Evolutionary conservation across 2,888 invertebrate species (phyloP).

Genomic region (Epirrhoe tristata): DNA sequence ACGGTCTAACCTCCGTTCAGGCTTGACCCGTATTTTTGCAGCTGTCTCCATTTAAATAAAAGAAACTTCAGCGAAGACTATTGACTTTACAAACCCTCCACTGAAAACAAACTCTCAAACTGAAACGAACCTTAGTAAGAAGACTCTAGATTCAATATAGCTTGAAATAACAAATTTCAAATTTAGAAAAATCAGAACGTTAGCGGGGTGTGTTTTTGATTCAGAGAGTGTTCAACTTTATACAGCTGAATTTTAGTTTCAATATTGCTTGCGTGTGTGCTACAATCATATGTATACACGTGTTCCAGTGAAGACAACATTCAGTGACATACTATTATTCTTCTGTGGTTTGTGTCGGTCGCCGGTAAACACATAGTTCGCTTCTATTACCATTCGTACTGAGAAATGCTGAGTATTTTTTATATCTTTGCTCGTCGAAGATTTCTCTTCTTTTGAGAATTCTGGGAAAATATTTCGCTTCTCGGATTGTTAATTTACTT

Average conservation of each 20-base stretch:
- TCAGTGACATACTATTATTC: slow-evolving; percentile 6
- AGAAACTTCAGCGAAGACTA: slow-evolving; percentile 43
- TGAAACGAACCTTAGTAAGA: slow-evolving; percentile 5
- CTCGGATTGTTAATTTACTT: slow-evolving; percentile 2
- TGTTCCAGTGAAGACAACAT: slow-evolving; percentile 1
- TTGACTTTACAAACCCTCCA: slow-evolving; percentile 42
- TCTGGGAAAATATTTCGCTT: slow-evolving; percentile 12
- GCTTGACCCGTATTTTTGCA: slow-evolving; percentile 48
- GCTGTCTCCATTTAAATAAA: slow-evolving; percentile 56
- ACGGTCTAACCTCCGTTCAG: slow-evolving; percentile 31
- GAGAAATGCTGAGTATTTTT: slow-evolving; percentile 24
- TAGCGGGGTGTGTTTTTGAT: neutral
- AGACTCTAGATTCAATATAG: neutral
- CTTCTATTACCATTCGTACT: slow-evolving; percentile 41
- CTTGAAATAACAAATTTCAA: neutral
- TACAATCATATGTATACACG: neutral
- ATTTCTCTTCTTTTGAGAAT: slow-evolving; percentile 9
- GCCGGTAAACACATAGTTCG: slow-evolving; percentile 46
- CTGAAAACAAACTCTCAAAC: neutral
- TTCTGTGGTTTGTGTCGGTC: slow-evolving; percentile 14
- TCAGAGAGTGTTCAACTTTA: neutral
- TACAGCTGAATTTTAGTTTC: neutral
- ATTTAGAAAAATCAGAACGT: neutral
- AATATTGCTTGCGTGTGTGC: neutral
- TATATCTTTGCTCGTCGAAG: slow-evolving; percentile 29